A percentile compares a stretch with the other conserved stretches of the same genome.
Conservation (phyloP, 92 coral and sea anemone species). For the Paramuricea clavata region DNA sequence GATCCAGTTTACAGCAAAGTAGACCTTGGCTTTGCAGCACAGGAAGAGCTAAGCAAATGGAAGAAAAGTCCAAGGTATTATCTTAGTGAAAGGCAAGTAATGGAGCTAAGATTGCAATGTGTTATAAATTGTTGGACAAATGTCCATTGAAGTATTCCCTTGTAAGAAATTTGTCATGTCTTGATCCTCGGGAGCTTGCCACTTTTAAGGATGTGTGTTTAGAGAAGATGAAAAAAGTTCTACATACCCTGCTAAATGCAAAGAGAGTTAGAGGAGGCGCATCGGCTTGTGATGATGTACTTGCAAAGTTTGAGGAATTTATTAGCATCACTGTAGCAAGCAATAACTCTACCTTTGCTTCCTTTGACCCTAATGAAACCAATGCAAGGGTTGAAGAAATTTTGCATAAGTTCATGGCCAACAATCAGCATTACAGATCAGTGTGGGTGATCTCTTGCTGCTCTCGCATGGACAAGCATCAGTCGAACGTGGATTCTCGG, state of each 20-base stretch:
- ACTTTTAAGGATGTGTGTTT: slow-evolving; percentile 45
- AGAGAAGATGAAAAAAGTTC: slow-evolving; percentile 49
- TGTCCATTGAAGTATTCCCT: slow-evolving; percentile 33
- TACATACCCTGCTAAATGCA: neutral
- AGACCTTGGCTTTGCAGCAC: slow-evolving; percentile 49
- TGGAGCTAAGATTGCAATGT: slow-evolving; percentile 20
- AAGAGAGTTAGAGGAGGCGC: slow-evolving; percentile 31
- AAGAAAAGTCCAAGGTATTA: slow-evolving; percentile 43
- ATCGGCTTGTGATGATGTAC: slow-evolving; percentile 46
- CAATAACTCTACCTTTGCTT: slow-evolving; percentile 37
- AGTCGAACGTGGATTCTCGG: slow-evolving; percentile 6
- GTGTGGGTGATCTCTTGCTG: slow-evolving; percentile 25
- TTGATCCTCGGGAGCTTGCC: slow-evolving; percentile 52
- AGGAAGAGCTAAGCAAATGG: slow-evolving; percentile 25
- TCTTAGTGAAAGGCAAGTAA: slow-evolving; percentile 18
- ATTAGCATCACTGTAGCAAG: slow-evolving; percentile 42
- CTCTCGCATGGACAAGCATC: slow-evolving; percentile 30
- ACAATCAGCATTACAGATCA: slow-evolving; percentile 16
- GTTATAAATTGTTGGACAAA: slow-evolving; percentile 19
- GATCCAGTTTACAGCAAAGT: slow-evolving; percentile 41
- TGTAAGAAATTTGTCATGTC: slow-evolving; percentile 40
- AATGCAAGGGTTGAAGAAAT: slow-evolving; percentile 43
- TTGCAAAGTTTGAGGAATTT: slow-evolving; percentile 38
- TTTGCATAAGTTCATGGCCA: slow-evolving; percentile 33
- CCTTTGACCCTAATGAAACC: slow-evolving; percentile 40